Percentiles rank a stretch among this genome's conserved stretches.
These are phyloP conservation scores for Parus major DNA, from an alignment of 2,113 vertebrate species.

Conservation along the genomic window DNA sequence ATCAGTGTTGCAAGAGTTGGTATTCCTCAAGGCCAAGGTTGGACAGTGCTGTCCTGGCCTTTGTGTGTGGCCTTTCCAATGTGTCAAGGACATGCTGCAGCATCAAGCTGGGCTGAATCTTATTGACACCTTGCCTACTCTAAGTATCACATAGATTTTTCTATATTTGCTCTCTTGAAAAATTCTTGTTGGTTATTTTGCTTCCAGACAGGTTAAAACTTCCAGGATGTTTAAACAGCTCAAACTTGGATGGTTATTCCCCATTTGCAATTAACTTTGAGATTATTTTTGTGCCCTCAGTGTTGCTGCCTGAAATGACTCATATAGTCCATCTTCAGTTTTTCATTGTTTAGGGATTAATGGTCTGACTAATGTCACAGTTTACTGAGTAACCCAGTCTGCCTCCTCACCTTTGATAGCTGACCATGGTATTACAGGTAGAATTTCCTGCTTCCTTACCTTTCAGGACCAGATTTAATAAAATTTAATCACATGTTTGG, in stretches of 20 bases:
- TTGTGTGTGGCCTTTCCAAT: fast-evolving
- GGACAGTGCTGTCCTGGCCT: neutral
- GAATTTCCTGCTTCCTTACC: constrained; percentile 11
- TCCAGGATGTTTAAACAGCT: neutral
- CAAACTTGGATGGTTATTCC: neutral
- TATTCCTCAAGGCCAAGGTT: neutral
- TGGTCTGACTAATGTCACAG: neutral
- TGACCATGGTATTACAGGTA: neutral
- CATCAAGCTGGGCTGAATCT: neutral
- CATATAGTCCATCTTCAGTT: neutral
- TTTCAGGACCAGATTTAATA: neutral
- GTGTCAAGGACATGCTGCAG: neutral
- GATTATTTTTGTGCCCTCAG: neutral
- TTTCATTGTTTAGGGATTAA: neutral
- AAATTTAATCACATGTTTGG: neutral
- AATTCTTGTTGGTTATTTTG: neutral
- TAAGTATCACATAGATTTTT: neutral
- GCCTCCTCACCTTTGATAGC: neutral
- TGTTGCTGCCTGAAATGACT: neutral
- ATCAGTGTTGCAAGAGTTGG: neutral
- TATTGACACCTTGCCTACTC: neutral
- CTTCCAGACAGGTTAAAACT: neutral
- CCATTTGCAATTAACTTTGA: neutral
- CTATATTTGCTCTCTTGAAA: neutral
- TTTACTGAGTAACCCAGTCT: neutral